These are phyloP conservation scores for Neoscelio sp. DNA, from an alignment of 2,888 invertebrate genomes.

Conservation along the genomic window DNA sequence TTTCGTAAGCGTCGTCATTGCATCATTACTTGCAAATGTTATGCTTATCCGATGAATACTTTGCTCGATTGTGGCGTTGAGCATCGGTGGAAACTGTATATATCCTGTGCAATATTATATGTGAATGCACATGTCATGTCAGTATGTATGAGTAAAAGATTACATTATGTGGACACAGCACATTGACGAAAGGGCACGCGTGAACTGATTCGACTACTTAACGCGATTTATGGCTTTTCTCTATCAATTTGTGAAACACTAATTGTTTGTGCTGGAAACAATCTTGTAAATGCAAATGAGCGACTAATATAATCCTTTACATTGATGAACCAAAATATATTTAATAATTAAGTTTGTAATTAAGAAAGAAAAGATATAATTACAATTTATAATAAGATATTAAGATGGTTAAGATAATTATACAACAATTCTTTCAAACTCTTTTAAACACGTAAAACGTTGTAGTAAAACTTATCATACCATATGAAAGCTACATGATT, in stretches of 20 bases:
- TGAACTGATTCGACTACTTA: constrained; percentile 26
- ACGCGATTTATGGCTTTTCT: constrained; percentile 29
- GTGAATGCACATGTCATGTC: constrained; percentile 38
- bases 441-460: too few relatives aligned
- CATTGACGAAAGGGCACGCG: constrained; percentile 22
- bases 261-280: constrained; percentile 1
- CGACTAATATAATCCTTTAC: too few relatives aligned
- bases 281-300: neutral
- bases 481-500: too few relatives aligned
- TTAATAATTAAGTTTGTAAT: too few relatives aligned
- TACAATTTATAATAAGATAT: too few relatives aligned
- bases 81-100: constrained; percentile 50
- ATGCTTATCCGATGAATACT: constrained; percentile 65
- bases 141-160: constrained; percentile 14
- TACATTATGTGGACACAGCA: constrained; percentile 7
- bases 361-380: too few relatives aligned
- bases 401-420: too few relatives aligned
- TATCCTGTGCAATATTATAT: constrained; percentile 29
- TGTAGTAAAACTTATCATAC: too few relatives aligned
- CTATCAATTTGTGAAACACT: neutral
- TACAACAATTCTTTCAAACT: too few relatives aligned
- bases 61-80: constrained; percentile 54
- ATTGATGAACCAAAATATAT: too few relatives aligned
- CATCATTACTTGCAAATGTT: constrained; percentile 67
- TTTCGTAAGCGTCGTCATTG: constrained; percentile 65